Conservation (phyloP, 2,113 vertebrate genomes). For the Eptatretus burgeri region DNA sequence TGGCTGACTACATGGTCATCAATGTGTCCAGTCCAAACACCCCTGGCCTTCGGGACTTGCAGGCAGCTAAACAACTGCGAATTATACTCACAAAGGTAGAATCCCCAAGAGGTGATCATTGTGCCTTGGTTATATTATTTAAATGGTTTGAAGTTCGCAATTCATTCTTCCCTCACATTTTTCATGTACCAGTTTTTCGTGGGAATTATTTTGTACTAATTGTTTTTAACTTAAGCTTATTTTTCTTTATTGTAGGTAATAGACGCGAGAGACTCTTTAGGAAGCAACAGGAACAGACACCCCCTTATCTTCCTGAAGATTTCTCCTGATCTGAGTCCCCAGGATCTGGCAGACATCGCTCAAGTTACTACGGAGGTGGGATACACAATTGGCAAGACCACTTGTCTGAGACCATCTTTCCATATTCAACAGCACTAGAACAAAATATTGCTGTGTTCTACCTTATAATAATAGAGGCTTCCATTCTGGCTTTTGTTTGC, state of each 20-base stretch:
- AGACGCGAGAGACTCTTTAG: conserved; percentile 30
- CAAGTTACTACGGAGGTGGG: conserved; percentile 39
- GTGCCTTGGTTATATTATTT: not conserved
- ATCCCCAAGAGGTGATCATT: not conserved
- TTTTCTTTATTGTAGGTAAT: conserved; percentile 27
- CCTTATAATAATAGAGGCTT: too few species aligned
- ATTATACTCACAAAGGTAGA: too few species aligned
- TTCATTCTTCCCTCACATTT: not conserved
- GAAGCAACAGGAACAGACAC: conserved; percentile 10
- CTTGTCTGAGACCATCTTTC: not conserved
- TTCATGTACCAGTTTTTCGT: not conserved
- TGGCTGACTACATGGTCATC: conserved; percentile 79
- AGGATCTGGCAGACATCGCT: conserved; percentile 59
- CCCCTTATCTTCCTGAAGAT: conserved; percentile 69
- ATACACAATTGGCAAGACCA: not conserved
- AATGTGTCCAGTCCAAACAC: conserved; percentile 92
- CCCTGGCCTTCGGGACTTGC: conserved; percentile 40
- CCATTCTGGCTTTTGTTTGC: too few species aligned
- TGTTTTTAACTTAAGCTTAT: not conserved
- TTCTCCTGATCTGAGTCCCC: conserved; percentile 39
- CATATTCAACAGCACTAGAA: too few species aligned
- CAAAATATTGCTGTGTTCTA: too few species aligned
- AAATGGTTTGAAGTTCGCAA: not conserved
- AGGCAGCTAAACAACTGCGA: conserved; percentile 16
- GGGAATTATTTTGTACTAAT: accelerated